phyloP scores from a whole-genome alignment of 2,888 invertebrate genomes.

The Ferrisia virgata region DNA sequence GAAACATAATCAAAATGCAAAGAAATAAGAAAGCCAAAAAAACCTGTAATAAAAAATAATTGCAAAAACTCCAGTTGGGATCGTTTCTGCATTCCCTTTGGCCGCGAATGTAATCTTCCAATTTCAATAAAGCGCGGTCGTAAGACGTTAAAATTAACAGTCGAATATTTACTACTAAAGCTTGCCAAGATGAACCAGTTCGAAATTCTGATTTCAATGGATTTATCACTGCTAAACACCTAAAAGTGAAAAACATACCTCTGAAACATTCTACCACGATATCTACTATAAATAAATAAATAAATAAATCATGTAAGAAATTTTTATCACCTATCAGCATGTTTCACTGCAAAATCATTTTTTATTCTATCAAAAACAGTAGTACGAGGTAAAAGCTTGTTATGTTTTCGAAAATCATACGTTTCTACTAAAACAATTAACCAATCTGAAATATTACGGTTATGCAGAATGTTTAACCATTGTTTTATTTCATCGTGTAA shows the following conservation, averaged over 20 bases:
- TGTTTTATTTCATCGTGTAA: constrained; percentile 84
- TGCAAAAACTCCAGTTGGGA: constrained; percentile 88
- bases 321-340: constrained; percentile 62
- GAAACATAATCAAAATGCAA: background rate
- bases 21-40: constrained; percentile 42
- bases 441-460: constrained; percentile 81
- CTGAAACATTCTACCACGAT: too few species aligned
- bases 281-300: background rate
- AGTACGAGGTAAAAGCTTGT: constrained; percentile 85
- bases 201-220: constrained; percentile 85
- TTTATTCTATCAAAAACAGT: constrained; percentile 93
- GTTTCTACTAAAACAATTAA: constrained; percentile 89
- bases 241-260: constrained; percentile 53
- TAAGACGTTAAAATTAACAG: constrained; percentile 81
- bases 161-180: constrained; percentile 76
- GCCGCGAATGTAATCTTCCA: constrained; percentile 86
- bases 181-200: constrained; percentile 86
- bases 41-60: constrained; percentile 89
- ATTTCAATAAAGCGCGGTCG: constrained; percentile 77
- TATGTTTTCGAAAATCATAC: constrained; percentile 84
- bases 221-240: constrained; percentile 87
- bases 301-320: background rate
- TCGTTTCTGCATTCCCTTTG: constrained; percentile 88
- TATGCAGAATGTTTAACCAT: constrained; percentile 78
- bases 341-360: constrained; percentile 87